Conservation (phyloP, 2,888 invertebrate genomes). For the Lasioglossum zephyrum region DNA sequence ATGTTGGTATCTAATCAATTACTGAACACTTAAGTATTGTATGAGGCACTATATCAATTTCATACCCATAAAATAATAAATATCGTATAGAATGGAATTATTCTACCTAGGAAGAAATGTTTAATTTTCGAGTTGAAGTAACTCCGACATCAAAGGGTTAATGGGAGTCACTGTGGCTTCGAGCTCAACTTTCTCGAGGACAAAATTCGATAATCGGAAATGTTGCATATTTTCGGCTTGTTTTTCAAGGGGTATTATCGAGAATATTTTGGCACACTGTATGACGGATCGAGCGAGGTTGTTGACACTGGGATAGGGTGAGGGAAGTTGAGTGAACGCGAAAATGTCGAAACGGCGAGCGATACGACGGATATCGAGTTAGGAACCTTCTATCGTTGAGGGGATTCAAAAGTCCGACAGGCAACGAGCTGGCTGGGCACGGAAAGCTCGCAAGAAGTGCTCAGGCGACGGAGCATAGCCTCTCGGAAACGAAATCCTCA, state of each 20-base stretch:
- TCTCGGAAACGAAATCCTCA: slow-evolving; percentile 16
- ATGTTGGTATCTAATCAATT: no score
- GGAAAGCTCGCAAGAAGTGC: neutral
- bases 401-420: neutral
- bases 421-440: neutral
- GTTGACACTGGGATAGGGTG: neutral
- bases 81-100: no score
- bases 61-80: no score
- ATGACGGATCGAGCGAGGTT: neutral
- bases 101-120: no score
- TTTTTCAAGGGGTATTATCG: neutral
- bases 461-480: neutral
- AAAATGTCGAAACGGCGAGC: neutral
- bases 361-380: neutral
- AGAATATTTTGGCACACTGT: neutral
- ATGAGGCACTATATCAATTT: no score
- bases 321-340: neutral
- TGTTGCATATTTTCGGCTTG: neutral
- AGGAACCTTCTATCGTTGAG: neutral
- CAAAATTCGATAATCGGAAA: neutral
- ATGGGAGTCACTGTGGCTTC: no score
- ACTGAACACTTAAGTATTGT: no score
- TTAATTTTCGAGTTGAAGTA: no score
- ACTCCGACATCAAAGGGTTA: no score
- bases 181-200: no score